Evolutionary conservation across 2,113 vertebrate genomes (phyloP).

Genomic region (Myiagra hebetior): DNA sequence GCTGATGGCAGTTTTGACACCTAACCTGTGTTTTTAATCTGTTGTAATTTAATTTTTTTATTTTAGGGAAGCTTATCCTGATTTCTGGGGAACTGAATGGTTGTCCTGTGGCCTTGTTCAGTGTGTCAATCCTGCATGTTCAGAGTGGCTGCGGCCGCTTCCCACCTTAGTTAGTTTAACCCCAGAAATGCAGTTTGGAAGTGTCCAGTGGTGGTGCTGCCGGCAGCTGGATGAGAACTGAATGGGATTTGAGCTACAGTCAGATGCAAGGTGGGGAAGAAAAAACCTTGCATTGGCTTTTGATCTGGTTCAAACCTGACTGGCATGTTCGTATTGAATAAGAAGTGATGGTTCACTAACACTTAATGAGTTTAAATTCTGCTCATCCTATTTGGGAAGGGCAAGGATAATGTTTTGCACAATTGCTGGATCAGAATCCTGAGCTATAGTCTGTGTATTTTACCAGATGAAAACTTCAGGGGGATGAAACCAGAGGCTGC

Average conservation of each 20-base stretch:
- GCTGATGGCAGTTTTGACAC: neutral
- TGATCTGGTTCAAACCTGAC: neutral
- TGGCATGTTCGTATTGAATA: neutral
- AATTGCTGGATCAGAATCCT: neutral
- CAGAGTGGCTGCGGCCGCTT: neutral
- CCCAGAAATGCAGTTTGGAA: neutral
- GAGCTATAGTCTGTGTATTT: neutral
- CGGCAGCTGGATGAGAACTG: neutral
- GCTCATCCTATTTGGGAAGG: neutral
- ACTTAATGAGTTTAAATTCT: neutral
- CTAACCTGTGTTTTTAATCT: neutral
- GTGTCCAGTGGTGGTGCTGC: neutral
- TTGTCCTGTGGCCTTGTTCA: conserved; percentile 39
- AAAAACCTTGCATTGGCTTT: neutral
- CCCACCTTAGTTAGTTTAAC: neutral
- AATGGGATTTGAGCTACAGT: neutral
- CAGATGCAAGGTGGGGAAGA: neutral
- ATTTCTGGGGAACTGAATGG: neutral
- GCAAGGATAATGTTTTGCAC: neutral
- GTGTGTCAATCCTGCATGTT: neutral
- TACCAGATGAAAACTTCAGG: neutral
- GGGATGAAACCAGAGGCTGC: neutral
- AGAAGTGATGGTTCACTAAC: neutral
- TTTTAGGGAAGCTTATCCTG: neutral
- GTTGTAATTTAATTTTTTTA: neutral